Evolutionary conservation across 1,140 invertebrate species (phyloP).

Genomic region (Papilio machaon): DNA sequence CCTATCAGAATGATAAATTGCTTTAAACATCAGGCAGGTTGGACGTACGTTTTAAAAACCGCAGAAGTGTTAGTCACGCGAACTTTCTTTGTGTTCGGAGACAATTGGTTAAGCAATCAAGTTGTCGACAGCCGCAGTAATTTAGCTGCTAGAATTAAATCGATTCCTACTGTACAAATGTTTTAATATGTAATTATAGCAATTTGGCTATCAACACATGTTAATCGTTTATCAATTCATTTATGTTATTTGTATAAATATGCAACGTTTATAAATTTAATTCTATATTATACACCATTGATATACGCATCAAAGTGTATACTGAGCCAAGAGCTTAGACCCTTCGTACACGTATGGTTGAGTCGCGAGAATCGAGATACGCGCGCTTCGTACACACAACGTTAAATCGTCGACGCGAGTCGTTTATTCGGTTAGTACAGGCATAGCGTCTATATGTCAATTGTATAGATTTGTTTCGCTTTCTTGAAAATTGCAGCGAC

Average conservation of each 20-base stretch:
- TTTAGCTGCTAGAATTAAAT: constrained; percentile 41
- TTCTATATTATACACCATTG: too few relatives aligned
- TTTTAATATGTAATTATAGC: constrained; percentile 28
- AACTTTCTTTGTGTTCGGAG: constrained; percentile 47
- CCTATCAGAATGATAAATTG: constrained; percentile 39
- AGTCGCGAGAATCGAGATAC: too few relatives aligned
- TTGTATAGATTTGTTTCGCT: too few relatives aligned
- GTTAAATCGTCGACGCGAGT: too few relatives aligned
- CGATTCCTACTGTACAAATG: constrained; percentile 37
- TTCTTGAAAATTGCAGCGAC: too few relatives aligned
- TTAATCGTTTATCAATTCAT: not conserved
- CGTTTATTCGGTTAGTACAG: too few relatives aligned
- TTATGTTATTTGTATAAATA: not conserved
- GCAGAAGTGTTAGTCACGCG: constrained; percentile 44
- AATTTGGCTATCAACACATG: constrained; percentile 46
- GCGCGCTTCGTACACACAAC: too few relatives aligned
- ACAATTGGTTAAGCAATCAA: constrained; percentile 49
- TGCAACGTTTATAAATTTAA: not conserved
- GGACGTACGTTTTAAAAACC: constrained; percentile 39
- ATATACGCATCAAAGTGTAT: too few relatives aligned
- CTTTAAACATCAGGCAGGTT: constrained; percentile 37
- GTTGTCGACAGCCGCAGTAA: constrained; percentile 45
- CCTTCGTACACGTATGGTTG: too few relatives aligned
- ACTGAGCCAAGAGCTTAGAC: too few relatives aligned
- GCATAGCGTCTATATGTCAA: too few relatives aligned